Evolutionary conservation across 2,797 vertebrate species (phyloP), one percentile per base, ranked within the genome.

Genomic region (Liparis tanakae): DNA sequence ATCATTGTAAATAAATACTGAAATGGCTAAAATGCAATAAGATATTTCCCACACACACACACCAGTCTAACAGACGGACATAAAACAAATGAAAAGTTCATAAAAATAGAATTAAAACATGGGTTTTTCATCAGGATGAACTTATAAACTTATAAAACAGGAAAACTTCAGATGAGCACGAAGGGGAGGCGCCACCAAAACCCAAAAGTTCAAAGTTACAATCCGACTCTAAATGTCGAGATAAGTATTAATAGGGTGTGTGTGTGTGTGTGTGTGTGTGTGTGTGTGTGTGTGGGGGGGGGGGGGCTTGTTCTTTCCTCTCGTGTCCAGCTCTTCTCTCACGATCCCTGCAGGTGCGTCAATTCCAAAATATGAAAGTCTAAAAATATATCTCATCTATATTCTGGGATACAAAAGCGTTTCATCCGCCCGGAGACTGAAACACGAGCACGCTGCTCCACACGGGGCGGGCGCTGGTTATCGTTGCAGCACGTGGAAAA

Each of bases 1-100:
- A 95, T 96, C 93, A 94, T 94, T 94, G 94, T 59, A 96, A 98
- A 98, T 98, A 99, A 98, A 99, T 99, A 99, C 96, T 97, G 96
- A 95, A 94, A 94, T 94, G 95, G 95, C 96, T 95, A 96, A 94
- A 95, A 88, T 93, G 95, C 93, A 91, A 94, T 90, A 85, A 55
- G 84, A 30, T 30, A 30, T 30, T 30, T 85, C 72, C 75, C 13
- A 73, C 15, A 46, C 43, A 46, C 54, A 50, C 55, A 95, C 93
- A 91, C 94, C 78, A 69, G 58, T 55, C 51, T 90, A 91, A 94
- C 94, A 94, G 87, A 92, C 88, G 93, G 89, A 76, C 61, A 61
- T 92, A 13, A 44, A 37, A 50, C 44, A 48, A 46, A 8, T 84
- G 89, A 76, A 94, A 92, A 88, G 92, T 88, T 94, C 90, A 94